Conservation (phyloP, 1,140 invertebrate genomes). For the Aphelenchoides fujianensis region DNA sequence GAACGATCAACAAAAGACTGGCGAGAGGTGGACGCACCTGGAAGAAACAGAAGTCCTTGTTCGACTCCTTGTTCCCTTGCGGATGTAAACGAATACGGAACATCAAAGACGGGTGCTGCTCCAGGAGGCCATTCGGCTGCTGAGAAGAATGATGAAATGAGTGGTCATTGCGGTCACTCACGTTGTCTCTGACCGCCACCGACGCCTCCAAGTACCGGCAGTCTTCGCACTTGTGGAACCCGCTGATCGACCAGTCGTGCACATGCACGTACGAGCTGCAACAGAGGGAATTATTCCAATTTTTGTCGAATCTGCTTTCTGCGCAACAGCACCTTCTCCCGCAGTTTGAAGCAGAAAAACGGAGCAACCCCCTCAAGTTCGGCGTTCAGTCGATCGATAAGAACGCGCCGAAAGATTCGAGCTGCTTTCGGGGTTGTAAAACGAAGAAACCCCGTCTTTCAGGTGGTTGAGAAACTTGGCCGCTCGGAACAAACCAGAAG, state of each 20-base stretch:
- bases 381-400: too few species aligned
- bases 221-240: constrained; percentile 59
- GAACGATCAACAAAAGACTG: not conserved
- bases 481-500: too few species aligned
- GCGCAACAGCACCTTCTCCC: too few species aligned
- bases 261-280: not conserved
- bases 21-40: constrained; percentile 44
- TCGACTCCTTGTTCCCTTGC: constrained; percentile 62
- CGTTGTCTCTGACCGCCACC: constrained; percentile 50
- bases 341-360: too few species aligned
- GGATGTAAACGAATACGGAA: constrained; percentile 61
- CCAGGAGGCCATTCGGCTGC: not conserved
- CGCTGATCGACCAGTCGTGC: constrained; percentile 53
- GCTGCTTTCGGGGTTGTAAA: too few species aligned
- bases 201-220: constrained; percentile 59
- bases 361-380: too few species aligned
- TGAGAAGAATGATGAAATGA: constrained; percentile 12
- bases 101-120: constrained; percentile 25
- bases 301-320: too few species aligned
- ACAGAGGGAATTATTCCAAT: too few species aligned
- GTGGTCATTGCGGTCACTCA: constrained; percentile 30
- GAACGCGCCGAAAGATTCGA: too few species aligned
- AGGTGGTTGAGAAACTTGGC: too few species aligned
- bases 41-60: constrained; percentile 62
- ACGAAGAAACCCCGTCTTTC: too few species aligned